Conservation (phyloP, 1,140 invertebrate genomes). For the Meteorus sp. region DNA sequence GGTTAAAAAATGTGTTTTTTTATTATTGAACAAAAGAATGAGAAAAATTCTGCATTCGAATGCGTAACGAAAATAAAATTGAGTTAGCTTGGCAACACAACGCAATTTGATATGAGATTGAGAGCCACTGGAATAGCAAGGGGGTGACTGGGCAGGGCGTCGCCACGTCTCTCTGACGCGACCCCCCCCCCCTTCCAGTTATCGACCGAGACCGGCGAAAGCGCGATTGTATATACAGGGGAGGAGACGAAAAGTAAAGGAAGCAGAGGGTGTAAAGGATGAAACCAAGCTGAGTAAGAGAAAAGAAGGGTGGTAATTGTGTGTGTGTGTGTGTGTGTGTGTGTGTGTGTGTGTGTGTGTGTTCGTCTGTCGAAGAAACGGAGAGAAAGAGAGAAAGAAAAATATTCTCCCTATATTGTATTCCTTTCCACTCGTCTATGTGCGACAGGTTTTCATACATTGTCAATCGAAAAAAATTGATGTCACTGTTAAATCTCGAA, state of each 20-base stretch:
- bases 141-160: constrained; percentile 54
- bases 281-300: constrained; percentile 11
- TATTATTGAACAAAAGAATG: too few species aligned
- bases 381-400: too few species aligned
- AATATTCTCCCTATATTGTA: too few species aligned
- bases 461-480: too few species aligned
- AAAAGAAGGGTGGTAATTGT: too few species aligned
- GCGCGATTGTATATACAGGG: constrained; percentile 33
- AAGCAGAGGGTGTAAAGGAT: constrained; percentile 29
- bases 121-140: constrained; percentile 48
- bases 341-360: too few species aligned
- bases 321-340: neutral
- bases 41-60: neutral
- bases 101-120: constrained; percentile 37
- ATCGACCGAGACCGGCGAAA: constrained; percentile 51
- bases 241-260: constrained; percentile 33
- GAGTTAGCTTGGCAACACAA: neutral
- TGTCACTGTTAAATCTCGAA: too few species aligned
- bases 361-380: too few species aligned
- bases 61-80: neutral
- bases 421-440: too few species aligned
- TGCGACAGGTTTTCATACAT: too few species aligned
- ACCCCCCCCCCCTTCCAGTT: constrained; percentile 54
- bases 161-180: constrained; percentile 56
- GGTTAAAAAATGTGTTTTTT: too few species aligned